Base-by-base conservation (phyloP, 2,888 invertebrate genomes). In the Cistogaster globosa region DNA sequence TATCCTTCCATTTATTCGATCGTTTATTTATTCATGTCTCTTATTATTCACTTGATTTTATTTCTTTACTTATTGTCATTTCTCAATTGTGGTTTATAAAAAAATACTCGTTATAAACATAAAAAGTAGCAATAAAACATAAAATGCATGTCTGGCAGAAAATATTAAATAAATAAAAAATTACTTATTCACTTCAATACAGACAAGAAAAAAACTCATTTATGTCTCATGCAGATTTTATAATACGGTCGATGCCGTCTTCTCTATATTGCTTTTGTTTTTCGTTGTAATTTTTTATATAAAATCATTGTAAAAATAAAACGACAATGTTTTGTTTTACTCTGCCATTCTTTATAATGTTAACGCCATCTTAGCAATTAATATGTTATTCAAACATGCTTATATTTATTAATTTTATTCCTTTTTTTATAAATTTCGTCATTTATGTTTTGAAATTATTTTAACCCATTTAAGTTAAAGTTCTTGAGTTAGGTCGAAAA, bases 91-190 rank as follows among this genome's bases (percentile, higher is more conserved):
- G 72, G 72, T 58, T 80, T 53, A 42, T 18, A 18, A 48, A 71
- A 32, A 62, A 67, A 63, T 14, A 6, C n/a, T 65, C 57, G 55
- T 48, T 42, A 42, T 53, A 80, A 58, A 42, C 65, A 72, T 51
- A 72, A 72, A 72, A 80, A 58, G 51, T 22, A 72, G 65, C 32
- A 58, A 51, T 62, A 71, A 79, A 38, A 77, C 2, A 62, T 57
- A 48, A 51, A 72, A 72, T 71, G 63, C 71, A 80, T 67, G 79
- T 80, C 67, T 80, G 79, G 65, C 79, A 65, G n/a, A 79, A 65
- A 72, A 60, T 72, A 58, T 58, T 22, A 72, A 60, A 60, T 72
- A 58, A 72, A 72, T 48, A 22, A 79, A 53, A 60, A 32, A 53
- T 68, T 68, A 26, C 18, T 77, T 75, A 45, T 63, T 42, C 38